Conservation (phyloP, 2,797 vertebrate species). For the Rallus crepitans region DNA sequence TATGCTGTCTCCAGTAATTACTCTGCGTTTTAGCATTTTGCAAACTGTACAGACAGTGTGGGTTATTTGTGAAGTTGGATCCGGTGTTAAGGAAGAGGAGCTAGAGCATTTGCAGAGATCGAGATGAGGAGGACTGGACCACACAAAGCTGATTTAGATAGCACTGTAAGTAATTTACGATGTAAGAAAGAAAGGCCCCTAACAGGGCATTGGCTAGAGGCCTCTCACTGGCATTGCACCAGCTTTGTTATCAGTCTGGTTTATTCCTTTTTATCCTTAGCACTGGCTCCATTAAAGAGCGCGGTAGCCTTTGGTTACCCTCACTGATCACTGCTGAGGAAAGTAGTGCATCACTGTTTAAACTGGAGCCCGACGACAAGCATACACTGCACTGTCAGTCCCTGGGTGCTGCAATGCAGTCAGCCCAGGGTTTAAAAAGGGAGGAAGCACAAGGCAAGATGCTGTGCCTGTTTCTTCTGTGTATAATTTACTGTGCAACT, state of each 20-base stretch:
- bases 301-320: neutral
- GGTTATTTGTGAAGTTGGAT: neutral
- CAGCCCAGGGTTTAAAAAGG: neutral
- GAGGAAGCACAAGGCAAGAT: neutral
- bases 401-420: neutral
- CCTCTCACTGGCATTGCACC: neutral
- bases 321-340: neutral
- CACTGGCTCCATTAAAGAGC: neutral
- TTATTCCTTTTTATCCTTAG: neutral
- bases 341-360: neutral
- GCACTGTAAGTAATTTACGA: neutral
- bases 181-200: neutral
- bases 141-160: neutral
- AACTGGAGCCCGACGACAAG: neutral
- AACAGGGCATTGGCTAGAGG: neutral
- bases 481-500: slow-evolving; percentile 67
- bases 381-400: neutral
- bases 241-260: neutral
- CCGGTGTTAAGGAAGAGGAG: neutral
- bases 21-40: neutral
- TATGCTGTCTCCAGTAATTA: neutral
- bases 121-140: neutral
- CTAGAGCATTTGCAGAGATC: neutral
- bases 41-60: neutral
- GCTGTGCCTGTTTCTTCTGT: slow-evolving; percentile 40